phyloP scores from a whole-genome alignment of 1,140 invertebrate species.

The Anoplophora glabripennis region DNA sequence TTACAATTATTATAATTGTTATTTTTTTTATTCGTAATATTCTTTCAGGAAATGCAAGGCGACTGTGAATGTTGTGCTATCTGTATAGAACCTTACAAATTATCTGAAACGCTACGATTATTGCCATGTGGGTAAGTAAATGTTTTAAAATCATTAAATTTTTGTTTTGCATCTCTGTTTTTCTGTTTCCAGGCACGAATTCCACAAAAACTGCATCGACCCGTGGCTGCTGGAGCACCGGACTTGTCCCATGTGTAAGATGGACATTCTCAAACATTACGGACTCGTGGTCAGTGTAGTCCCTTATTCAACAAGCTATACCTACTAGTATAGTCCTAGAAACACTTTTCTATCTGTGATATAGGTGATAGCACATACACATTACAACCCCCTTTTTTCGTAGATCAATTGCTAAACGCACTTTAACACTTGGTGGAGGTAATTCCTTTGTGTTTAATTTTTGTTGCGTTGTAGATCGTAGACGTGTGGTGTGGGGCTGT shows the following conservation, averaged over 20 bases:
- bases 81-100: constrained; percentile 87
- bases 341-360: constrained; percentile 13
- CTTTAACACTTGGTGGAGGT: constrained; percentile 10
- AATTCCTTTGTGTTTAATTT: constrained; percentile 3
- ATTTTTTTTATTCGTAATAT: neutral
- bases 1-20: neutral
- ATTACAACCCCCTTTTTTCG: constrained; percentile 1
- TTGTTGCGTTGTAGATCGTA: constrained; percentile 5
- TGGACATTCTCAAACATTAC: constrained; percentile 91
- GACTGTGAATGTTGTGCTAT: constrained; percentile 89
- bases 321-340: constrained; percentile 5
- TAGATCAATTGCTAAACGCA: neutral
- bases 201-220: constrained; percentile 92
- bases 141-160: neutral
- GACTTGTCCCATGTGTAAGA: constrained; percentile 94
- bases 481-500: too few species aligned
- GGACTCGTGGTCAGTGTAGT: constrained; percentile 72
- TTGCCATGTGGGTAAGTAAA: constrained; percentile 81
- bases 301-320: constrained; percentile 17
- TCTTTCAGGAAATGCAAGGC: constrained; percentile 66
- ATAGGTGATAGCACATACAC: constrained; percentile 10
- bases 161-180: too few species aligned
- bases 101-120: constrained; percentile 76
- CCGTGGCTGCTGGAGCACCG: constrained; percentile 90
- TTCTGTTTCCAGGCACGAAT: constrained; percentile 74